Conservation (phyloP, 2,888 invertebrate genomes). For the Drosophila setosimentum region DNA sequence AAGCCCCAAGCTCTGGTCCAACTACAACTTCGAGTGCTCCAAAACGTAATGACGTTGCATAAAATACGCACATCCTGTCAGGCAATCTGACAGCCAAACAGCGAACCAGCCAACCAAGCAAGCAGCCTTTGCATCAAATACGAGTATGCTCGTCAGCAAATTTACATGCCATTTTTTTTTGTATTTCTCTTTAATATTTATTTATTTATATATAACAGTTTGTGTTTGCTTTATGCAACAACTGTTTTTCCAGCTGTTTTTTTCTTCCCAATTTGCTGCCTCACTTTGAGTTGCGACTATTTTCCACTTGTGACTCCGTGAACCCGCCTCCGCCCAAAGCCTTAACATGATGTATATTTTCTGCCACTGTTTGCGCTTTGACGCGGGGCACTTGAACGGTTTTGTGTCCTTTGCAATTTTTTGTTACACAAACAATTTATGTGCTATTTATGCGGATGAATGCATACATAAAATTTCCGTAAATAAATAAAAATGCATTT, state of each 20-base stretch:
- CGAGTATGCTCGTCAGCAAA: conserved; percentile 39
- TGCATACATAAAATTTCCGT: conserved; percentile 69
- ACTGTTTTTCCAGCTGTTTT: conserved; percentile 42
- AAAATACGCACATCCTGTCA: conserved; percentile 40
- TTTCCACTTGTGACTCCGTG: conserved; percentile 44
- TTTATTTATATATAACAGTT: conserved; percentile 40
- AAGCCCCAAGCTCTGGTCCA: background rate
- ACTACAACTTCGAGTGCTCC: conserved; percentile 15
- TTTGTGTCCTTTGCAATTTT: conserved; percentile 45
- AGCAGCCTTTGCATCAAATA: conserved; percentile 35
- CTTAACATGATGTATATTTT: conserved; percentile 13
- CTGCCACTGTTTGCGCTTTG: conserved; percentile 34
- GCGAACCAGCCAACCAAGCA: conserved; percentile 6
- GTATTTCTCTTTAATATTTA: conserved; percentile 62
- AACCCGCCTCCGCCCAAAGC: background rate
- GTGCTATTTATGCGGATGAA: conserved; percentile 70
- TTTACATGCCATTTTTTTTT: conserved; percentile 67
- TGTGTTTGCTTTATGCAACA: conserved; percentile 60
- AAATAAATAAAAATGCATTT: conserved; percentile 70
- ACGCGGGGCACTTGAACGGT: conserved; percentile 27
- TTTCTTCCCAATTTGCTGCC: conserved; percentile 7
- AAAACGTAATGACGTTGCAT: conserved; percentile 51
- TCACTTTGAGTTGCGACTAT: conserved; percentile 47
- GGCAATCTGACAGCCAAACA: conserved; percentile 2
- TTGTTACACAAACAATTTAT: conserved; percentile 53